These are phyloP conservation scores for Lepus oiostolus DNA, from an alignment of 2,797 vertebrate genomes.

Conservation along the genomic window DNA sequence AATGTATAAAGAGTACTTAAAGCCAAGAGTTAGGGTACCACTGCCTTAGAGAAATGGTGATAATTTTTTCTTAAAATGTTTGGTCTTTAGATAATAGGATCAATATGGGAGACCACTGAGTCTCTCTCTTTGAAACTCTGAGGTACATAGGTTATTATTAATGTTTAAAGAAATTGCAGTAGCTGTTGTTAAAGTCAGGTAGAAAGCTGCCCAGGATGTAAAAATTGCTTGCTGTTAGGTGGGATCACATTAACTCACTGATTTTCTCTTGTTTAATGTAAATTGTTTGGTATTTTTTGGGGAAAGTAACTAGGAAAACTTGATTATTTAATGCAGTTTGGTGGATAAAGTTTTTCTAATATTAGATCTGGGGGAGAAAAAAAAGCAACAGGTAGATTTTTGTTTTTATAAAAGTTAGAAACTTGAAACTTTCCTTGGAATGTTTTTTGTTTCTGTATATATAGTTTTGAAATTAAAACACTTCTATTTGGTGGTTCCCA, in stretches of 20 bases:
- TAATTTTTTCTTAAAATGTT: slow-evolving; percentile 37
- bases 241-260: slow-evolving; percentile 16
- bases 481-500: background rate
- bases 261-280: slow-evolving; percentile 11
- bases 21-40: slow-evolving; percentile 20
- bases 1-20: slow-evolving; percentile 46
- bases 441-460: slow-evolving; percentile 50
- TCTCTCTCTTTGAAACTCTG: slow-evolving; percentile 5
- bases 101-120: background rate
- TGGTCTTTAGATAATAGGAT: slow-evolving; percentile 38
- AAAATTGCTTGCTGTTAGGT: slow-evolving; percentile 49
- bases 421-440: slow-evolving; percentile 17
- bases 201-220: background rate
- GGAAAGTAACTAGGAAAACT: background rate
- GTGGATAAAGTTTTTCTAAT: slow-evolving; percentile 43
- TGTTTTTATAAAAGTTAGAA: slow-evolving; percentile 44
- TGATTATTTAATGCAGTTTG: slow-evolving; percentile 42
- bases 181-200: background rate
- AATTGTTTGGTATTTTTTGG: slow-evolving; percentile 11
- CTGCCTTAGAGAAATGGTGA: slow-evolving; percentile 39
- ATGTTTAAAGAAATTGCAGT: background rate
- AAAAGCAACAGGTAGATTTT: background rate
- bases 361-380: background rate
- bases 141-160: background rate
- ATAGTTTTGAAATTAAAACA: slow-evolving; percentile 62